Evolutionary conservation across 2,113 vertebrate genomes (phyloP).

Genomic region (Paramisgurnus dabryanus): DNA sequence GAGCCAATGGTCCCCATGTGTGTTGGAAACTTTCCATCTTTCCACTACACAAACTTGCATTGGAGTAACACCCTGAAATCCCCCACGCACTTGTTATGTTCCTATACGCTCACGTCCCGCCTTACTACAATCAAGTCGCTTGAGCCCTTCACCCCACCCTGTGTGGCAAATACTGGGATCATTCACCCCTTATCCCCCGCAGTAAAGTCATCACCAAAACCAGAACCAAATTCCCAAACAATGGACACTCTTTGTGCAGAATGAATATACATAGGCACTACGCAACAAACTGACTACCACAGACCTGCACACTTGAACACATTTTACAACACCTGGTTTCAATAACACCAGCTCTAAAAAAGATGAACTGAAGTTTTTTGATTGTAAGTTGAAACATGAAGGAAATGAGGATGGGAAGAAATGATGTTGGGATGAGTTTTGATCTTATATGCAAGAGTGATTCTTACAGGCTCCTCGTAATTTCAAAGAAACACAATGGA

Average conservation of each 20-base stretch:
- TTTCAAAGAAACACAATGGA: too few relatives aligned
- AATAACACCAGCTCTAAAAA: slow-evolving; percentile 63
- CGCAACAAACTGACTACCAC: slow-evolving; percentile 48
- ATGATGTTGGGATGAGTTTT: slow-evolving; percentile 15
- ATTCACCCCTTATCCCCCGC: slow-evolving; percentile 40
- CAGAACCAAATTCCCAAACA: slow-evolving; percentile 24
- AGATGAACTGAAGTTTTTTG: slow-evolving; percentile 58
- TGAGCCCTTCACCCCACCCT: slow-evolving; percentile 45
- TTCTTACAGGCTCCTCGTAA: not conserved
- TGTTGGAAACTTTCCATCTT: slow-evolving; percentile 70
- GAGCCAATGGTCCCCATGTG: slow-evolving; percentile 68
- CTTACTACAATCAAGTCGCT: slow-evolving; percentile 52
- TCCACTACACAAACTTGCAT: slow-evolving; percentile 20
- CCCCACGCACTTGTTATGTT: not conserved
- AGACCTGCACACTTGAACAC: slow-evolving; percentile 60
- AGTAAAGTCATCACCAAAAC: slow-evolving; percentile 4
- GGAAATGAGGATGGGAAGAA: not conserved
- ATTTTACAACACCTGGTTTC: slow-evolving; percentile 69
- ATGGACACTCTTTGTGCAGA: slow-evolving; percentile 29
- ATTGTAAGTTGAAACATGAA: slow-evolving; percentile 59
- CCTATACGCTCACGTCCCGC: not conserved
- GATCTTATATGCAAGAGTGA: not conserved
- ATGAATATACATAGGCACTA: slow-evolving; percentile 45
- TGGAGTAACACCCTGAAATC: slow-evolving; percentile 6
- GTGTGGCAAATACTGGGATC: slow-evolving; percentile 43